phyloP scores from a whole-genome alignment of 2,888 invertebrate genomes.

The Byasa hedistus region DNA sequence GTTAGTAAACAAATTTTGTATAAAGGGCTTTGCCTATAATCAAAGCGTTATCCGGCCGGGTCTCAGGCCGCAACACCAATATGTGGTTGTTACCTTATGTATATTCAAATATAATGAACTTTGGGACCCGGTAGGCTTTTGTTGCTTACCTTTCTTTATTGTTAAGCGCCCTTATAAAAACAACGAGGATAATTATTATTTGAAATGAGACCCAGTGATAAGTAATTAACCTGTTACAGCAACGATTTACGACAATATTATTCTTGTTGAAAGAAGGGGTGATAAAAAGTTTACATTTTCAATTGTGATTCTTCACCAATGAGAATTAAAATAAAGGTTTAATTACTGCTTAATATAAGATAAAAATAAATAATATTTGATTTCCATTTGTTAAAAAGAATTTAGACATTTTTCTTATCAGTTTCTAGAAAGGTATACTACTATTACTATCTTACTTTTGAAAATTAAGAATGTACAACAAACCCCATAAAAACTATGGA shows the following conservation, averaged over 20 bases:
- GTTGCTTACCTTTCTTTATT: slow-evolving; percentile 1
- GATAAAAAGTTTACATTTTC: no score
- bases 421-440: no score
- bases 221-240: background rate
- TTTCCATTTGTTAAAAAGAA: no score
- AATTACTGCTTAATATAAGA: no score
- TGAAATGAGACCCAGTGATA: background rate
- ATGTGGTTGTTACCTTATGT: slow-evolving; percentile 25
- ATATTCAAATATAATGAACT: slow-evolving; percentile 22
- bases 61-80: slow-evolving; percentile 23
- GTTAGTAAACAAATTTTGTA: slow-evolving; percentile 26
- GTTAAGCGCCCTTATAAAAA: background rate
- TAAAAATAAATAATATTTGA: no score
- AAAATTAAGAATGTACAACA: background rate
- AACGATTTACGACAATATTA: background rate
- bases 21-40: slow-evolving; percentile 29
- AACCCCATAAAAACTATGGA: background rate
- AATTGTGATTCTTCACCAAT: no score
- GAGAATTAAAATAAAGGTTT: no score
- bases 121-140: slow-evolving; percentile 12
- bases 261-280: background rate
- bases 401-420: no score
- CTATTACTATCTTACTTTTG: background rate
- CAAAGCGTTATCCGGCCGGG: slow-evolving; percentile 24
- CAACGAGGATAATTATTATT: background rate